A percentile compares a stretch with the other conserved stretches of the same genome.
Conservation (phyloP, 2,797 vertebrate species). For the Alectoris magna region DNA sequence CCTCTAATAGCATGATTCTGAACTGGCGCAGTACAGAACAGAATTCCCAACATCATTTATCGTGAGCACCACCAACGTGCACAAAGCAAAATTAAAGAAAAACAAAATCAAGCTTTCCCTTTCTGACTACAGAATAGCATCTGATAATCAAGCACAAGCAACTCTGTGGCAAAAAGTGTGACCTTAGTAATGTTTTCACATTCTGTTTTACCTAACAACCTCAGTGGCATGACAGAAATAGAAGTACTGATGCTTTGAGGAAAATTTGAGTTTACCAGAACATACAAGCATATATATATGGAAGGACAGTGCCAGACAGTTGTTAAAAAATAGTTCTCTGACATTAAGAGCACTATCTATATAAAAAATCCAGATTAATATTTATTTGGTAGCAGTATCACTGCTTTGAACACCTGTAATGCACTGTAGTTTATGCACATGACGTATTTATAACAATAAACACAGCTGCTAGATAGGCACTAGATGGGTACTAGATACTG, state of each 20-base stretch:
- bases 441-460: neutral
- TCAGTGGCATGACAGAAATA: neutral
- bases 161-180: neutral
- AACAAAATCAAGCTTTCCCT: neutral
- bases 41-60: neutral
- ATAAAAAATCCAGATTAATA: neutral
- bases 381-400: neutral
- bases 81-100: neutral
- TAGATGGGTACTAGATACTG: neutral
- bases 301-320: neutral
- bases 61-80: neutral
- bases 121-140: neutral
- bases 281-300: neutral
- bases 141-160: neutral
- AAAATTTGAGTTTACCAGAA: neutral
- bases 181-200: neutral
- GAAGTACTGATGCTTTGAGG: neutral
- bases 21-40: neutral
- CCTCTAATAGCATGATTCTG: slow-evolving; percentile 4
- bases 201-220: neutral
- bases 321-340: neutral
- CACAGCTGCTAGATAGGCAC: neutral
- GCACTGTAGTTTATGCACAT: neutral
- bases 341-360: neutral
- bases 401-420: neutral